phyloP scores from a whole-genome alignment of 2,113 vertebrate genomes.

The Mugil cephalus region DNA sequence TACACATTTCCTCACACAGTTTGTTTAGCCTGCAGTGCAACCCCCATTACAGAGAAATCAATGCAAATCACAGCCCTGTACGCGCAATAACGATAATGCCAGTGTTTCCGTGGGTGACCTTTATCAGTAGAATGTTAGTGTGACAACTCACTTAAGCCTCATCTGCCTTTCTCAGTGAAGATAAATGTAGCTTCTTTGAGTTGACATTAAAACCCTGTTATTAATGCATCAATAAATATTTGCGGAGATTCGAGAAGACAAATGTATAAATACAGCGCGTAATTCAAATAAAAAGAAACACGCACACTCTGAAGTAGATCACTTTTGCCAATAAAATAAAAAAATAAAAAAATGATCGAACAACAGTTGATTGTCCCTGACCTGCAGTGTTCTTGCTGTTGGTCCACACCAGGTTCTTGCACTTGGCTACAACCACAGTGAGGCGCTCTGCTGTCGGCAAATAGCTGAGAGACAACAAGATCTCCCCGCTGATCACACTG shows the following conservation, averaged over 20 bases:
- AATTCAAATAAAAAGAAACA: background rate
- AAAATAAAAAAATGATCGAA: background rate
- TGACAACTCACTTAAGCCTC: conserved; percentile 6
- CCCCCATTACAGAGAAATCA: conserved; percentile 30
- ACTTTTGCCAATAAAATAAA: background rate
- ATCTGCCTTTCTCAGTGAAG: conserved; percentile 12
- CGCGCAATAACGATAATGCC: conserved; percentile 15
- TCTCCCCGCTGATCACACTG: conserved; percentile 95
- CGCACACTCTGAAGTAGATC: background rate
- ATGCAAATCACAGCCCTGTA: background rate
- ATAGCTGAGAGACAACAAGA: conserved; percentile 96
- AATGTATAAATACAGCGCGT: background rate
- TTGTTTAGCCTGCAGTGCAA: background rate
- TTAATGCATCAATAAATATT: conserved; percentile 2
- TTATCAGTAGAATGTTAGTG: conserved; percentile 7
- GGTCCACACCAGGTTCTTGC: conserved; percentile 95
- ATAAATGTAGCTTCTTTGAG: background rate
- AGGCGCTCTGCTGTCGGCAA: conserved; percentile 96
- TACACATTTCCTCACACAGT: background rate
- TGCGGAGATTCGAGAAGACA: no score
- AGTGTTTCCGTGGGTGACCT: conserved; percentile 23
- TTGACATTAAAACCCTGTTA: conserved; percentile 5
- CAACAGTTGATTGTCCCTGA: conserved; percentile 61
- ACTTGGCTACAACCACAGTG: conserved; percentile 97
- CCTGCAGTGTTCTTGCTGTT: conserved; percentile 91